Evolutionary conservation across 2,888 invertebrate species (phyloP).

Genomic region (Idaea aversata): DNA sequence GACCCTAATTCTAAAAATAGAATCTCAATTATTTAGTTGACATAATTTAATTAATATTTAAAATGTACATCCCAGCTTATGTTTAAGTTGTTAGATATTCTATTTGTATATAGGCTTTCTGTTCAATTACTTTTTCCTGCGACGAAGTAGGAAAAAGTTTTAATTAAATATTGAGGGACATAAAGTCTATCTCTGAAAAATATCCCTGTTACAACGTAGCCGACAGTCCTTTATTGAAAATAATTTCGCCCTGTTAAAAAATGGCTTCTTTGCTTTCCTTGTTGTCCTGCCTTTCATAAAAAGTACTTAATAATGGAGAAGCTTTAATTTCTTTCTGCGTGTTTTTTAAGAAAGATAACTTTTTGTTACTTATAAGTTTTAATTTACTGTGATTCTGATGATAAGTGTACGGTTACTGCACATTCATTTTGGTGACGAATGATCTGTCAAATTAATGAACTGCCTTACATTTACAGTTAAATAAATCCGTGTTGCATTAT

Average conservation of each 20-base stretch:
- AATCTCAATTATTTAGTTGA: neutral
- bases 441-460: too few relatives aligned
- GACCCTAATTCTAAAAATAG: neutral
- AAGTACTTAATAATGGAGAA: neutral
- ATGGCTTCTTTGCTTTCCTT: constrained; percentile 15
- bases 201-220: constrained; percentile 48
- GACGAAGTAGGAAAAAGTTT: constrained; percentile 54
- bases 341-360: neutral
- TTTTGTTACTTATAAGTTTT: too few relatives aligned
- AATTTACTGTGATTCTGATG: too few relatives aligned
- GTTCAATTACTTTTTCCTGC: constrained; percentile 52
- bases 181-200: constrained; percentile 52
- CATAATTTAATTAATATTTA: constrained; percentile 27
- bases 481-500: too few relatives aligned
- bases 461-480: too few relatives aligned
- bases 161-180: constrained; percentile 68
- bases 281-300: constrained; percentile 1
- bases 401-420: too few relatives aligned
- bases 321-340: neutral
- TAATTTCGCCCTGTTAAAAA: constrained; percentile 28
- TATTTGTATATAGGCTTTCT: constrained; percentile 36
- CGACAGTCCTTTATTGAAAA: constrained; percentile 47
- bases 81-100: neutral
- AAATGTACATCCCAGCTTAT: constrained; percentile 25
- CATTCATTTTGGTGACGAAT: too few relatives aligned